Percentiles rank a stretch among this genome's conserved stretches.
Evolutionary conservation across 2,888 invertebrate genomes (phyloP).

Genomic region (Callosobruchus maculatus): DNA sequence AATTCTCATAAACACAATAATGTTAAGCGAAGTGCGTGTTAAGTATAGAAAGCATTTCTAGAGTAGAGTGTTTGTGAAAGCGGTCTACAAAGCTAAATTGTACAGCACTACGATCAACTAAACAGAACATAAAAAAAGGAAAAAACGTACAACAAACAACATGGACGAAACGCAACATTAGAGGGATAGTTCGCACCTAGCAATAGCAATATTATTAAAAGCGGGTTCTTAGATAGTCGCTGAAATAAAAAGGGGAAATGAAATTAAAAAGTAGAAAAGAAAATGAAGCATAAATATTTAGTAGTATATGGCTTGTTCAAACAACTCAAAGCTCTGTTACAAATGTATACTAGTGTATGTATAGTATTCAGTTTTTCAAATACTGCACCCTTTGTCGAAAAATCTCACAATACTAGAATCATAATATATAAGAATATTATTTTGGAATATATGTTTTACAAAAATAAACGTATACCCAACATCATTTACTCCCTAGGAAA

Average conservation of each 20-base stretch:
- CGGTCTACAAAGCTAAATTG: background rate
- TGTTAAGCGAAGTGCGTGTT: background rate
- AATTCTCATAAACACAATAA: background rate
- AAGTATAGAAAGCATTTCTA: background rate
- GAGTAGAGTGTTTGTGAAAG: background rate
- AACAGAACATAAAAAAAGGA: background rate
- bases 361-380: too few relatives aligned
- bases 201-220: background rate
- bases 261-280: background rate
- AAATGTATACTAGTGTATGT: too few relatives aligned
- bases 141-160: background rate
- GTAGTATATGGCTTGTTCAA: background rate
- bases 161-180: background rate
- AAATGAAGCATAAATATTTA: background rate
- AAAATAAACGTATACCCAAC: too few relatives aligned
- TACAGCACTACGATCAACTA: background rate
- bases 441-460: too few relatives aligned
- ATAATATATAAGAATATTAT: too few relatives aligned
- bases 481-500: too few relatives aligned
- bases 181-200: background rate
- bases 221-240: background rate
- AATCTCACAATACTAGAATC: too few relatives aligned
- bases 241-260: background rate
- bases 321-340: background rate
- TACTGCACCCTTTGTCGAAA: too few relatives aligned